Percentiles rank a stretch among this genome's conserved stretches.
Conservation (phyloP, 2,797 vertebrate species). For the Falco berigora region DNA sequence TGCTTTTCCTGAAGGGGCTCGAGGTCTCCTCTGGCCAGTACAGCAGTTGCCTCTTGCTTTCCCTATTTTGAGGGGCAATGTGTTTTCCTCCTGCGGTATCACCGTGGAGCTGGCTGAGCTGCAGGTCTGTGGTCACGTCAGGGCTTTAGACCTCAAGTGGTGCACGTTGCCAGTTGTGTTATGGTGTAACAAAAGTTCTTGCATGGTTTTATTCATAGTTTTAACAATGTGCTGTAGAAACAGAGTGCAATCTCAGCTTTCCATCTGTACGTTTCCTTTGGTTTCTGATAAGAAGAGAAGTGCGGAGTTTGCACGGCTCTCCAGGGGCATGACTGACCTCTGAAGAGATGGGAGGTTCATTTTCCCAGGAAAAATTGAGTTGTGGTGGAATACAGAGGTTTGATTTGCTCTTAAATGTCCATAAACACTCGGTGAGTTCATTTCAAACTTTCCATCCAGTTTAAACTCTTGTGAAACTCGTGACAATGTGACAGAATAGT, state of each 20-base stretch:
- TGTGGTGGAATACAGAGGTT: slow-evolving; percentile 55
- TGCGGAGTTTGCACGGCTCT: neutral
- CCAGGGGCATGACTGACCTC: slow-evolving; percentile 24
- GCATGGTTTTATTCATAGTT: neutral
- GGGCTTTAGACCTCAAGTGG: neutral
- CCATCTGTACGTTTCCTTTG: slow-evolving; percentile 19
- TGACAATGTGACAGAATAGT: slow-evolving; percentile 32
- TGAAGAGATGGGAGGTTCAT: slow-evolving; percentile 39
- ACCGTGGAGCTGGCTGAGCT: neutral
- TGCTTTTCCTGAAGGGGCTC: neutral
- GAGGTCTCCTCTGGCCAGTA: neutral
- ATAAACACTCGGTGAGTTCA: slow-evolving; percentile 11
- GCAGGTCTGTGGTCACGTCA: neutral
- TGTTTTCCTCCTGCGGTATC: neutral
- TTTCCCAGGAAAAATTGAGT: slow-evolving; percentile 53
- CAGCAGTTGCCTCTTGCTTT: neutral
- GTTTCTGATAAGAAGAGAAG: slow-evolving; percentile 26
- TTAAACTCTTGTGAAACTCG: slow-evolving; percentile 30
- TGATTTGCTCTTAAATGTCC: slow-evolving; percentile 38
- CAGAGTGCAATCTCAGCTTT: neutral
- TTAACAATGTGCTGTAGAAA: slow-evolving; percentile 27
- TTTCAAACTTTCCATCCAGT: slow-evolving; percentile 24
- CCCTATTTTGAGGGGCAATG: rapidly evolving
- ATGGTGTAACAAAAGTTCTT: neutral
- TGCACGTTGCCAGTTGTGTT: neutral